Base-by-base conservation (phyloP, 2,113 vertebrate genomes). In the Macquaria australasica region DNA sequence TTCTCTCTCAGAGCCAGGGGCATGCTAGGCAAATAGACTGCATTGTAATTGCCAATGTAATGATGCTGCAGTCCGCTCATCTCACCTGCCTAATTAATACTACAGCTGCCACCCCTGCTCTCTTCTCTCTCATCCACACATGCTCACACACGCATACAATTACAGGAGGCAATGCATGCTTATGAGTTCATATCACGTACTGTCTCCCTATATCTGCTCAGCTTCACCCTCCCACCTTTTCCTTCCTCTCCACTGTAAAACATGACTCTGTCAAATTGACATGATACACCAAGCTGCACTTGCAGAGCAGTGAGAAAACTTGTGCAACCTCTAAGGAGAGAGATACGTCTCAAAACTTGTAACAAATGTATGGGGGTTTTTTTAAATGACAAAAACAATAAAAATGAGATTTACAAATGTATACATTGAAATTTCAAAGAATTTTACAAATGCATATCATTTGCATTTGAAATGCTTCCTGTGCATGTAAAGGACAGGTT, bases 31-130 rank as follows among this genome's bases (percentile, higher is more conserved):
- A 91, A 90, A 84, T 81, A 85, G 85, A 83, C 77, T 75, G 45
- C 71, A n/a, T 72, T 88, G 84, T 89, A 90, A 93, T 88, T 88
- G 74, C 79, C 71, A 60, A 66, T 82, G 81, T 90, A 89, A 90
- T 88, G 87, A 79, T 82, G 79, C 78, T 67, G 85, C 82, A 73
- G 84, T 82, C 86, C 80, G 81, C 79, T 90, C 88, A 81, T 91
- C 83, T 87, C 89, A 92, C 87, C 90, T 89, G 90, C 80, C 84
- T 92, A 87, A 89, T 90, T 90, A 89, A 89, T 81, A 87, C 82
- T 84, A 50, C 79, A 85, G 84, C 86, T 80, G 84, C 63, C 73
- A 72, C 77, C 76, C 48, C 51, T 69, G 83, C 37, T 71, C 75
- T 63, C 50, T 10, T 80, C 82, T 56, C 68, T 78, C 53, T 23